phyloP scores from a whole-genome alignment of 2,888 invertebrate species.

The Limenitis camilla region DNA sequence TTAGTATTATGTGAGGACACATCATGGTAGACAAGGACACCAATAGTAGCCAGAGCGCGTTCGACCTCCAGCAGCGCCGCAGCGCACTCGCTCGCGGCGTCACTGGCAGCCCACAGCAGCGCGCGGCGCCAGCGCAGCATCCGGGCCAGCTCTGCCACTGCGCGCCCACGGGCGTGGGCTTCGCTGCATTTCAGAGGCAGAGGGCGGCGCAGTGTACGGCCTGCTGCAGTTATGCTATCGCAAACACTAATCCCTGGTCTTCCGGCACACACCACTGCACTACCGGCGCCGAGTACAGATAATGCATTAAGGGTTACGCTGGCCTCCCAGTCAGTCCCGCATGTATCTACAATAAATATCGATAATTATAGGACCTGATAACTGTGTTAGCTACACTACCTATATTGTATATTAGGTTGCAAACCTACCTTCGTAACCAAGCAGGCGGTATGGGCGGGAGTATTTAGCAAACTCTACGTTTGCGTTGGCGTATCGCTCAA shows the following conservation, averaged over 20 bases:
- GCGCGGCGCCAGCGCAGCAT: constrained; percentile 42
- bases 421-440: constrained; percentile 34
- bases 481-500: constrained; percentile 16
- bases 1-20: constrained; percentile 20
- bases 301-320: constrained; percentile 36
- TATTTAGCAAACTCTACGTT: constrained; percentile 15
- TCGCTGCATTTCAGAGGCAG: constrained; percentile 29
- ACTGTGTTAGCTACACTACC: neutral
- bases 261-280: constrained; percentile 33
- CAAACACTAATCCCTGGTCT: constrained; percentile 33
- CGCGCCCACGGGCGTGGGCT: constrained; percentile 34
- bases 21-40: constrained; percentile 31
- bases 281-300: constrained; percentile 33
- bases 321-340: constrained; percentile 40
- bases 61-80: constrained; percentile 22
- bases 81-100: constrained; percentile 32
- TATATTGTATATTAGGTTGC: neutral
- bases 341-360: constrained; percentile 39
- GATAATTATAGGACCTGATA: neutral
- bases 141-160: constrained; percentile 34
- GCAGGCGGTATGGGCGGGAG: constrained; percentile 25
- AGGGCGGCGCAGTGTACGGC: constrained; percentile 27
- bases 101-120: constrained; percentile 29
- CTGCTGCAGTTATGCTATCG: constrained; percentile 34
- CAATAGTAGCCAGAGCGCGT: constrained; percentile 33